These are phyloP conservation scores for Apodemus speciosus DNA, from an alignment of 2,113 vertebrate species.

Conservation along the genomic window DNA sequence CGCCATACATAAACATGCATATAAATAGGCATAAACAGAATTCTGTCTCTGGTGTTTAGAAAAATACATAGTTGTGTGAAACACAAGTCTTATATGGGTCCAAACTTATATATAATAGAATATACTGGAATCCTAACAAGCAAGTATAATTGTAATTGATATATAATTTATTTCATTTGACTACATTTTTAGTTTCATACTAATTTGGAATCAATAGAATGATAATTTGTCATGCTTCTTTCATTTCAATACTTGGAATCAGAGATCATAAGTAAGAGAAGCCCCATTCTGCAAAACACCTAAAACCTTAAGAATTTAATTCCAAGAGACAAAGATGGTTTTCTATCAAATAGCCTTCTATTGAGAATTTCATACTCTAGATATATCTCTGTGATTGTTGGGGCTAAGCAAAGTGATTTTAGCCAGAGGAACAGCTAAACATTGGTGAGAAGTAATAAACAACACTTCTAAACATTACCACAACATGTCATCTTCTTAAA, in stretches of 20 bases:
- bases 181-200: neutral
- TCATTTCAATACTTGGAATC: neutral
- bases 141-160: neutral
- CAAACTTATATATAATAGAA: neutral
- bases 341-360: neutral
- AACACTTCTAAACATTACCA: neutral
- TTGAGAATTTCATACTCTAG: slow-evolving; percentile 14
- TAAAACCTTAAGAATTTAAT: neutral
- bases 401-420: neutral
- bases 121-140: neutral
- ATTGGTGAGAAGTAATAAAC: neutral
- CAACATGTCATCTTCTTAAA: neutral
- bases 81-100: neutral
- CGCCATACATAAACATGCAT: neutral
- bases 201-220: neutral
- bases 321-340: neutral
- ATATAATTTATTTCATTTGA: slow-evolving; percentile 11
- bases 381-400: neutral
- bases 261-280: neutral
- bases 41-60: neutral
- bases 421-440: neutral
- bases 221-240: neutral
- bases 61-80: neutral
- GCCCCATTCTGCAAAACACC: neutral
- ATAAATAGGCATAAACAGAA: neutral